Percentiles rank a stretch among this genome's conserved stretches.
Conservation (phyloP, 92 coral and sea anemone genomes). For the Epizoanthus illoricatus region DNA sequence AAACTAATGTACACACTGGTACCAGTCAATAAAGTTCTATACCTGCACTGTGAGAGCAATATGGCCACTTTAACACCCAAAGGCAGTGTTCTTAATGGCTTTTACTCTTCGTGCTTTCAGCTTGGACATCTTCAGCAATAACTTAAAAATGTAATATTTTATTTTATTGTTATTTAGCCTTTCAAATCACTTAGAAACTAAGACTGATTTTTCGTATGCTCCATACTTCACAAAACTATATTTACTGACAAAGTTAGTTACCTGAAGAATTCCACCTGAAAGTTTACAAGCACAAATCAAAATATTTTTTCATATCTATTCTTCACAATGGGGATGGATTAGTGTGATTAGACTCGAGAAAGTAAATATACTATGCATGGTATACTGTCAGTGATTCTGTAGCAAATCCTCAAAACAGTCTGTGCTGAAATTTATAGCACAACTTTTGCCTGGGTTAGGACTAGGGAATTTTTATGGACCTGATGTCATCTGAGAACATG, state of each 20-base stretch:
- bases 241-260: slow-evolving; percentile 1
- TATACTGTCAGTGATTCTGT: too few species aligned
- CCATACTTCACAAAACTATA: background rate
- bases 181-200: background rate
- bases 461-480: background rate
- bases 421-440: background rate
- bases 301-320: background rate
- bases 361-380: too few species aligned
- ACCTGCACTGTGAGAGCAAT: background rate
- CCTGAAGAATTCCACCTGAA: background rate
- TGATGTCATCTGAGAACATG: background rate
- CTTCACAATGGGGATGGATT: slow-evolving; percentile 24
- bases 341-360: too few species aligned
- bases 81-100: background rate
- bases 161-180: background rate
- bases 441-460: too few species aligned
- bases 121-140: background rate
- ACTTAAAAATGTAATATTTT: background rate
- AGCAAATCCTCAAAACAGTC: too few species aligned
- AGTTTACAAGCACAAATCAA: background rate
- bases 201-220: background rate
- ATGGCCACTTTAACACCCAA: slow-evolving; percentile 16
- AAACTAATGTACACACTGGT: slow-evolving; percentile 27
- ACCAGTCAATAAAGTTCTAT: background rate
- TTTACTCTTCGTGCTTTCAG: slow-evolving; percentile 1